A percentile compares a stretch with the other conserved stretches of the same genome.
Conservation (phyloP, 2,797 vertebrate species). For the Acipenser transmontanus region DNA sequence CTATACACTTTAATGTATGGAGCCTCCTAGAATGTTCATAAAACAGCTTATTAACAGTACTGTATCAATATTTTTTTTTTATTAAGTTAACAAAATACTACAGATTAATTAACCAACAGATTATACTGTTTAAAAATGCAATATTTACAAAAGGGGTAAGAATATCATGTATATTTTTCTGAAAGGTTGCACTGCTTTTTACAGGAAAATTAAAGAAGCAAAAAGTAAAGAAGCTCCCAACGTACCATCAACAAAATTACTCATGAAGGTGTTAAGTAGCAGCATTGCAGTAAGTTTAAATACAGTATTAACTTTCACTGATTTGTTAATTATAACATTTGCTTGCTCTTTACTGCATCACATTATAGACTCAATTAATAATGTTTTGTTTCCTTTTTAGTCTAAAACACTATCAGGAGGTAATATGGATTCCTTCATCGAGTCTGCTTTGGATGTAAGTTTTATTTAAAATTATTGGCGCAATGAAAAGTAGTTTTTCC, state of each 20-base stretch:
- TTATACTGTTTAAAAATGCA: no score
- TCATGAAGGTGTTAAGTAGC: slow-evolving; percentile 85
- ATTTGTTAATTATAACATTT: no score
- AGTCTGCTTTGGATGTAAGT: slow-evolving; percentile 70
- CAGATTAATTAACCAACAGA: no score
- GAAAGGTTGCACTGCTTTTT: slow-evolving; percentile 12
- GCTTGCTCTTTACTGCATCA: no score
- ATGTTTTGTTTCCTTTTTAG: slow-evolving; percentile 44
- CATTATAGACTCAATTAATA: no score
- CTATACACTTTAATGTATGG: no score
- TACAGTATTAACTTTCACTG: not conserved
- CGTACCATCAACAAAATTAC: slow-evolving; percentile 52
- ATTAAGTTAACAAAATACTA: no score
- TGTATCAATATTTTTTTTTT: no score
- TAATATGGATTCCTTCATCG: slow-evolving; percentile 73
- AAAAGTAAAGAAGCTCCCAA: slow-evolving; percentile 40
- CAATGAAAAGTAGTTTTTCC: no score
- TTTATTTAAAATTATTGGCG: not conserved
- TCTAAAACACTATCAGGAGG: slow-evolving; percentile 78
- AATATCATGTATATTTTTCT: not conserved
- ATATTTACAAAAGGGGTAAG: no score
- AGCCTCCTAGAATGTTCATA: no score
- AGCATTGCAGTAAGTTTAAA: slow-evolving; percentile 65
- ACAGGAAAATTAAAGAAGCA: slow-evolving; percentile 62
- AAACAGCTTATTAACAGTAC: no score